Conservation (phyloP, 2,888 invertebrate species). For the Julus scanicus region DNA sequence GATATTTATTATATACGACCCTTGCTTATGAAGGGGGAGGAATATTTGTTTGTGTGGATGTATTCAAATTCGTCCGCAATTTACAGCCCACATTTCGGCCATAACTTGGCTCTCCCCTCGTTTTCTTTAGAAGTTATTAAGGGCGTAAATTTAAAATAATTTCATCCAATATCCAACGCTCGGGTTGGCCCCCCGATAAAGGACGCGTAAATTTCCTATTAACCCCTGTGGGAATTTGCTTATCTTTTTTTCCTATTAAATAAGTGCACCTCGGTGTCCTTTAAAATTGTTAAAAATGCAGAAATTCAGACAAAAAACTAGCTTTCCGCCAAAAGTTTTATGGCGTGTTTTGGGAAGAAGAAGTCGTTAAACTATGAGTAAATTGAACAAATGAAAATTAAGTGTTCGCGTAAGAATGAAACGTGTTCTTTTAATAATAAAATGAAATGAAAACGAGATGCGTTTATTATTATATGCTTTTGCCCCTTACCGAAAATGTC, state of each 20-base stretch:
- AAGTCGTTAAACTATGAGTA: not conserved
- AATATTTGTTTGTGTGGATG: slow-evolving; percentile 5
- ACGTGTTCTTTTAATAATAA: not conserved
- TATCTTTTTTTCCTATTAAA: slow-evolving; percentile 12
- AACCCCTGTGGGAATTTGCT: slow-evolving; percentile 14
- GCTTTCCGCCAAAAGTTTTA: not conserved
- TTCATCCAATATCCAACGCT: slow-evolving; percentile 22
- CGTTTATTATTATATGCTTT: not conserved
- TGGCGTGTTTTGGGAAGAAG: not conserved
- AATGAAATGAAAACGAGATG: not conserved
- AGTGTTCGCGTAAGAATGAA: not conserved
- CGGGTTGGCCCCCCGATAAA: not conserved
- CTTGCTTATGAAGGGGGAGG: not conserved
- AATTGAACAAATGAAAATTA: slow-evolving; percentile 26
- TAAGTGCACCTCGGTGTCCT: slow-evolving; percentile 33
- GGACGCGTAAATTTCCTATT: not conserved
- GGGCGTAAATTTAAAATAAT: slow-evolving; percentile 33
- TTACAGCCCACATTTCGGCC: slow-evolving; percentile 27
- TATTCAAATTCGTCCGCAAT: slow-evolving; percentile 33
- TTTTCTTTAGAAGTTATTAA: not conserved
- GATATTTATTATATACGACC: slow-evolving; percentile 17
- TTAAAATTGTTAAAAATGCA: not conserved
- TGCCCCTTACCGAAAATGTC: not conserved
- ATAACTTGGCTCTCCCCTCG: not conserved
- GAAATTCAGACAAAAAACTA: not conserved